Percentiles rank a stretch among this genome's conserved stretches.
These are phyloP conservation scores for Nannospalax galili DNA, from an alignment of 2,113 vertebrate genomes.

Conservation along the genomic window DNA sequence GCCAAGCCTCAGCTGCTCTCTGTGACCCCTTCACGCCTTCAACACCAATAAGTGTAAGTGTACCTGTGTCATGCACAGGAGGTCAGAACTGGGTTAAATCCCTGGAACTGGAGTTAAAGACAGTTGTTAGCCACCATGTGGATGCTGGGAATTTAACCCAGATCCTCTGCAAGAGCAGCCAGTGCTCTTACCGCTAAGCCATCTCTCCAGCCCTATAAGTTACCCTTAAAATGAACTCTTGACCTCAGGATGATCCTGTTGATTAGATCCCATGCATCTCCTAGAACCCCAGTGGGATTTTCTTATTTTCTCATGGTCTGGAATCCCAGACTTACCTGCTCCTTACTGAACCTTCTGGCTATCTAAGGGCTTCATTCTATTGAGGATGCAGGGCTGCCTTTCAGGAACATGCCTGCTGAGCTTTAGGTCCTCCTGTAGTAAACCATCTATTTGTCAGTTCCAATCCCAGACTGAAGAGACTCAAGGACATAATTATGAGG, in stretches of 20 bases:
- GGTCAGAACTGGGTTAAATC: no score
- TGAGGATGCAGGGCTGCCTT: neutral
- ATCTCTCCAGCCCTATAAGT: no score
- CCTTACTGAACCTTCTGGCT: neutral
- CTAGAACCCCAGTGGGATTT: neutral
- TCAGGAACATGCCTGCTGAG: neutral
- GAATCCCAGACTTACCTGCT: neutral
- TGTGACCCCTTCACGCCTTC: no score
- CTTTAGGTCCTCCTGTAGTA: neutral
- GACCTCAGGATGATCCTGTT: neutral
- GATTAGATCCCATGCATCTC: slow-evolving; percentile 29
- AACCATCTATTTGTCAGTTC: slow-evolving; percentile 3
- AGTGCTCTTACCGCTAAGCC: no score
- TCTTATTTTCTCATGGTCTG: slow-evolving; percentile 45
- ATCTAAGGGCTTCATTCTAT: neutral
- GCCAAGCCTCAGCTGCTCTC: no score
- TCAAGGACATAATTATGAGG: neutral
- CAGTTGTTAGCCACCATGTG: no score
- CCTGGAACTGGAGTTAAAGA: no score
- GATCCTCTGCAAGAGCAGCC: no score
- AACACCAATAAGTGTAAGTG: no score
- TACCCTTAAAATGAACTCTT: no score
- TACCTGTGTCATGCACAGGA: no score
- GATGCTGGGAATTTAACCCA: no score
- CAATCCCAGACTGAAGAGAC: neutral